Evolutionary conservation across 2,888 invertebrate genomes (phyloP), one percentile per base, ranked within the genome.

Genomic region (Perizoma flavofasciatum): DNA sequence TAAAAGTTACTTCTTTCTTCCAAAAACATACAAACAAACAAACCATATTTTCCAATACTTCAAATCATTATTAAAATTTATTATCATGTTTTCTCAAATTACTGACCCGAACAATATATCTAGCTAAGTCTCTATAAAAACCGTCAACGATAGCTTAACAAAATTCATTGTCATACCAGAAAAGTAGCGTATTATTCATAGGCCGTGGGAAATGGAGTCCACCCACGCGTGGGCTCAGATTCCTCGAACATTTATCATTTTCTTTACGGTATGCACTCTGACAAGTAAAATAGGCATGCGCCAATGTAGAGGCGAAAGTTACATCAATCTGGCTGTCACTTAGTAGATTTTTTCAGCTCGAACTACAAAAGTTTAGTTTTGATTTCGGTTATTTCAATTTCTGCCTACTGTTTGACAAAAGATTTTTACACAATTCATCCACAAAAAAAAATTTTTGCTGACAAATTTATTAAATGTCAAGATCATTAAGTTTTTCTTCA

Each of bases 191-290:
- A 49, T 66, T 71, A 73, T 74, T 73, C 72, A 68, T 62, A 68
- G 72, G 73, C 72, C 79, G 79, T 80, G 79, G 66, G 79, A 80
- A 79, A 59, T 9, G n/a, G 6, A 34, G 43, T 10, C 59, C 71
- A 65, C 79, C 80, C 72, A 80, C 79, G 61, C 69, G 55, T 65
- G 67, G 59, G 69, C 65, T 69, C 65, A 68, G 75, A 77, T 79
- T 75, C 78, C 70, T 69, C 49, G 40, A 65, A 70, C 76, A 78
- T 81, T 78, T 79, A 77, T 81, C 80, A 79, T 76, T 73, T 64
- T 49, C 55, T 58, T 63, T 65, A 67, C 61, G 50, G 65, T 62
- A 52, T 49, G 56, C 46, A 54, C 61, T 57, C 5, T 22, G 44
- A 44, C 6, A 41, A 37, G 34, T 6, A 46, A 8, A 50, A 56